Conservation (phyloP, 2,113 vertebrate species). For the Melanerpes formicivorus region DNA sequence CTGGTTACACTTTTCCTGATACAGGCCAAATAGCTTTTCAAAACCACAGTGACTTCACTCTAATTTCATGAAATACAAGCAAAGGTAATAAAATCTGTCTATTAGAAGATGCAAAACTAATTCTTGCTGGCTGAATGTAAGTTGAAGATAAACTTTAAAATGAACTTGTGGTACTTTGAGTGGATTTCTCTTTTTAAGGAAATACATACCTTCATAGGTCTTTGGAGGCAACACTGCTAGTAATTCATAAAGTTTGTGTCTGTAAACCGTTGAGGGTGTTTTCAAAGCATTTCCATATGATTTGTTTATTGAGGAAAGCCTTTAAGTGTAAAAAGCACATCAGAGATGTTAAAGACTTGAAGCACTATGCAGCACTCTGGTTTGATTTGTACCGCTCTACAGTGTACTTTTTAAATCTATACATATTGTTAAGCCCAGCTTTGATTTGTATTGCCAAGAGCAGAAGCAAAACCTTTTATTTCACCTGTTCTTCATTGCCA, state of each 20-base stretch:
- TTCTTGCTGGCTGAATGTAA: not conserved
- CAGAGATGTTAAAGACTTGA: not conserved
- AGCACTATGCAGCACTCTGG: not conserved
- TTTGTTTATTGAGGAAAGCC: conserved; percentile 85
- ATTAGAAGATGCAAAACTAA: not conserved
- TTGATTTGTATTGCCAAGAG: not conserved
- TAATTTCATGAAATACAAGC: not conserved
- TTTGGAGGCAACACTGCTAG: conserved; percentile 87
- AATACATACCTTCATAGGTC: conserved; percentile 85
- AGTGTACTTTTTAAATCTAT: not conserved
- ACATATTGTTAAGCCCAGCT: not conserved
- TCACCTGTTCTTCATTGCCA: not conserved
- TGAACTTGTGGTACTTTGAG: not conserved
- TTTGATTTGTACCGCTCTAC: not conserved
- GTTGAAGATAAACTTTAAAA: not conserved
- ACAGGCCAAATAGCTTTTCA: not conserved
- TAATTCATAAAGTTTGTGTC: conserved; percentile 89
- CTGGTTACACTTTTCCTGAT: too few species aligned
- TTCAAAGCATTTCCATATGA: conserved; percentile 84
- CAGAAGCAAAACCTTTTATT: not conserved
- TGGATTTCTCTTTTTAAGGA: not conserved
- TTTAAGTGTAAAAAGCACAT: conserved; percentile 67
- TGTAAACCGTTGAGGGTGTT: conserved; percentile 80
- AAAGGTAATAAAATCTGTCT: not conserved
- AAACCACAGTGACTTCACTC: not conserved